Evolutionary conservation across 1,140 invertebrate species (phyloP).

Genomic region (Microplitis mediator): DNA sequence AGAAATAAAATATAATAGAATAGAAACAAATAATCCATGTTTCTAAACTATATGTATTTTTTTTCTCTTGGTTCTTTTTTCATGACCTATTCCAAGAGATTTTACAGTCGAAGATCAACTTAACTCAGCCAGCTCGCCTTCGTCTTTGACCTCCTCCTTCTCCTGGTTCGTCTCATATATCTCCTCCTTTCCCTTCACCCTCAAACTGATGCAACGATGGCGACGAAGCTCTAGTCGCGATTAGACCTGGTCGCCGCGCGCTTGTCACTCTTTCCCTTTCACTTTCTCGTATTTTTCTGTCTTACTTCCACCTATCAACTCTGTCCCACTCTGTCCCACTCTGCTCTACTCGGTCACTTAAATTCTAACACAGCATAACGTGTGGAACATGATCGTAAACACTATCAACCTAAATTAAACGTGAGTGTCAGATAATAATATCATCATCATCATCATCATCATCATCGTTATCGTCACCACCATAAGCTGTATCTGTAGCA

Average conservation of each 20-base stretch:
- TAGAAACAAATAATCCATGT: not conserved
- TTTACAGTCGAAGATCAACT: conserved; percentile 6
- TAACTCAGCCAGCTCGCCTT: conserved; percentile 13
- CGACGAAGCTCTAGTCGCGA: conserved; percentile 29
- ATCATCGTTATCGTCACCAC: no score
- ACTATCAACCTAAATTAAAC: no score
- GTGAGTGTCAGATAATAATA: no score
- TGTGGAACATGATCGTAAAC: no score
- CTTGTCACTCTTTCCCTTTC: conserved; percentile 22
- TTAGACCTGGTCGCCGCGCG: conserved; percentile 16
- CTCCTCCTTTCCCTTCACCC: conserved; percentile 29
- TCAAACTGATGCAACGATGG: conserved; percentile 22
- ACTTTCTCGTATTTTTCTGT: conserved; percentile 5
- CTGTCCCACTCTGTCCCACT: not conserved
- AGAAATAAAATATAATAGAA: not conserved
- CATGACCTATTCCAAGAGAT: conserved; percentile 15
- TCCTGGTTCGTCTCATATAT: conserved; percentile 2
- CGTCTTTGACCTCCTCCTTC: conserved; percentile 25
- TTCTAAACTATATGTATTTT: no score
- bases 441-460: no score
- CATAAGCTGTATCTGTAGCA: no score
- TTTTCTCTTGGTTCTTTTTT: not conserved
- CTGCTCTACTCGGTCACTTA: not conserved
- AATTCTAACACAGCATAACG: not conserved
- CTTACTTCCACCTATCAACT: not conserved